These are phyloP conservation scores for Ariolimax columbianus DNA, from an alignment of 2,888 invertebrate genomes.

Conservation along the genomic window DNA sequence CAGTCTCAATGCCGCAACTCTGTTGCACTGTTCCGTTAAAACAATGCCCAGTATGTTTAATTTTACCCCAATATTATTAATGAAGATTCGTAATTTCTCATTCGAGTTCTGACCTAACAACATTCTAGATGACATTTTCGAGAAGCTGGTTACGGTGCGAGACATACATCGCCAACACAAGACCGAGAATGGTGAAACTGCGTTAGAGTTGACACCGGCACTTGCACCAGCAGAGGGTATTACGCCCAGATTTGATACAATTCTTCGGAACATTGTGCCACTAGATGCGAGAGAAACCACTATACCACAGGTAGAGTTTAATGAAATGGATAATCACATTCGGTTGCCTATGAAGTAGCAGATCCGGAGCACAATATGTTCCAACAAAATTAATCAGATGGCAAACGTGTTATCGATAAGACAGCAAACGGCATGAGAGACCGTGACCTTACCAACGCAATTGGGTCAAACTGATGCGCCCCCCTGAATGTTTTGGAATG, in stretches of 20 bases:
- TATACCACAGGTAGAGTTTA: background rate
- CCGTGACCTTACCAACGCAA: constrained; percentile 16
- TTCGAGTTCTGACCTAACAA: constrained; percentile 40
- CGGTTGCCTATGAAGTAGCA: background rate
- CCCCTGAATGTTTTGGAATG: background rate
- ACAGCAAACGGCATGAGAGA: constrained; percentile 16
- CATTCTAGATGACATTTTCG: constrained; percentile 17
- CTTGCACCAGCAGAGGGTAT: background rate
- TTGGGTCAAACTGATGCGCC: background rate
- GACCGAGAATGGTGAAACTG: background rate
- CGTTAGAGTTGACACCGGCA: background rate
- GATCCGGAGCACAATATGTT: background rate
- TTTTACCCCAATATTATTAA: constrained; percentile 30
- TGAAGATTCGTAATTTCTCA: constrained; percentile 22
- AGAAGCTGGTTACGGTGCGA: background rate
- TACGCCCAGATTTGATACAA: constrained; percentile 13
- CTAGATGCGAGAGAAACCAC: background rate
- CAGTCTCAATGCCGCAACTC: constrained; percentile 51
- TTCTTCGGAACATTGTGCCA: background rate
- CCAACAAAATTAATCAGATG: background rate
- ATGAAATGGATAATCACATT: background rate
- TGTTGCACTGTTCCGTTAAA: constrained; percentile 50
- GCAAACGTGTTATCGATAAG: constrained; percentile 13
- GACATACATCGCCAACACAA: constrained; percentile 21
- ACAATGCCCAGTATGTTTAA: constrained; percentile 26